A percentile compares a stretch with the other conserved stretches of the same genome.
Conservation (phyloP, 2,888 invertebrate species). For the Mallateleia sp. region DNA sequence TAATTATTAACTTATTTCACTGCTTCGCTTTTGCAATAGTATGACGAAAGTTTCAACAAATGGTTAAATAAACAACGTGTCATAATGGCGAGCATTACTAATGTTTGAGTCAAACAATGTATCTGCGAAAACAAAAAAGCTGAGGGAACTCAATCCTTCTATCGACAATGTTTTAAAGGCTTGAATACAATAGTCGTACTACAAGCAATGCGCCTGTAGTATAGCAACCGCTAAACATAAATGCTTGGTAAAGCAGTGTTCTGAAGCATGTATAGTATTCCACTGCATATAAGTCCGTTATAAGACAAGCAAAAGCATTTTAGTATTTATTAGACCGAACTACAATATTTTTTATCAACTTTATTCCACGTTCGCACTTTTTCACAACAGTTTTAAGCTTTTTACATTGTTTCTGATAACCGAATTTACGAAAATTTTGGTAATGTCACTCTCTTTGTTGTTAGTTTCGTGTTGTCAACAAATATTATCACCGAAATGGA, state of each 20-base stretch:
- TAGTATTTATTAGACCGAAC: background rate
- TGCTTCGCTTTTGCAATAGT: too few relatives aligned
- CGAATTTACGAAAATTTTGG: too few relatives aligned
- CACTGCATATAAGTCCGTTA: conserved; percentile 16
- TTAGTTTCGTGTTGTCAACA: too few relatives aligned
- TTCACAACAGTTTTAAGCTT: too few relatives aligned
- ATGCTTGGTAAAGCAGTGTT: conserved; percentile 44
- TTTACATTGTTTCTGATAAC: too few relatives aligned
- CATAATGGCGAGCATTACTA: conserved; percentile 58
- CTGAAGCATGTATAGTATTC: conserved; percentile 29
- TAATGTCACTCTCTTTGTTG: too few relatives aligned
- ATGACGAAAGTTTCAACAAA: too few relatives aligned
- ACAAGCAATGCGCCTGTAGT: conserved; percentile 64
- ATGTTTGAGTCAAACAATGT: conserved; percentile 66
- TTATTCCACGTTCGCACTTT: background rate
- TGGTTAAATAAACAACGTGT: conserved; percentile 56
- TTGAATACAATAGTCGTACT: conserved; percentile 52
- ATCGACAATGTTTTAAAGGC: conserved; percentile 71
- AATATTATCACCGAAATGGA: too few relatives aligned
- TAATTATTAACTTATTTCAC: too few relatives aligned
- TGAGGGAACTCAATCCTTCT: conserved; percentile 66
- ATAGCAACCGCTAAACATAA: conserved; percentile 54
- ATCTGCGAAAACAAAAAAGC: conserved; percentile 60
- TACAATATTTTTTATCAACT: background rate
- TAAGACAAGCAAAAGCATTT: conserved; percentile 33